Base-by-base conservation (phyloP, 2,113 vertebrate species). In the Semnopithecus entellus region DNA sequence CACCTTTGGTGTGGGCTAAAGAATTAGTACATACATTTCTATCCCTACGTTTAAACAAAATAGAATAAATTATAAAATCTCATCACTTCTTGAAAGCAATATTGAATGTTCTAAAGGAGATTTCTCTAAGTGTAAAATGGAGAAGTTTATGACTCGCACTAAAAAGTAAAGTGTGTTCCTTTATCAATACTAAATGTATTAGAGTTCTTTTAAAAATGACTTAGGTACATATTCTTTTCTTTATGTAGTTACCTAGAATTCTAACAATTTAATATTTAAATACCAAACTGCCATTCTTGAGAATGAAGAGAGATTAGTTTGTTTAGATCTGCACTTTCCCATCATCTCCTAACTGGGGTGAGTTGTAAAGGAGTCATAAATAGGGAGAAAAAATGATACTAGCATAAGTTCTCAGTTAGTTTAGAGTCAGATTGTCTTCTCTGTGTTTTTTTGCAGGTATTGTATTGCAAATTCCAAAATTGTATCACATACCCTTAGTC, bases 111-210 rank as follows among this genome's bases (percentile, higher is more conserved):
- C 10, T 64, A 35, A 84, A 68, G 93, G 81, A 97, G 84, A 70
- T 76, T 87, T 79, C 17, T 94, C 40, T 93, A 85, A 23, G 82
- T 79, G 59, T 45, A 86, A 84, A 55, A 94, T 86, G 61, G 32
- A 95, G 16, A 95, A 88, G 92, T 73, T 70, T 90, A 64, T 70
- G 12, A 84, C 48, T 16, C 52, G 3, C 30, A 52, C 25, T 70
- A 70, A 64, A 84, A 97, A 88, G 50, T 73, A 50, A 43, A n/a
- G 4, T 48, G 78, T 83, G 3, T 93, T 86, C 25, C 38, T 75
- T 95, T 84, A 68, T 82, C 78, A 81, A 40, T 91, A 10, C 91
- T 83, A 72, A 22, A 25, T 43, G 81, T 88, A 50, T 72, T 94
- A 38, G 45, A 43, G 12, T 87, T 87, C 43, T 89, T 92, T 66